A percentile compares a stretch with the other conserved stretches of the same genome.
These are phyloP conservation scores for Petrocephalus schoutedeni DNA, from an alignment of 2,797 vertebrate species.

Conservation along the genomic window DNA sequence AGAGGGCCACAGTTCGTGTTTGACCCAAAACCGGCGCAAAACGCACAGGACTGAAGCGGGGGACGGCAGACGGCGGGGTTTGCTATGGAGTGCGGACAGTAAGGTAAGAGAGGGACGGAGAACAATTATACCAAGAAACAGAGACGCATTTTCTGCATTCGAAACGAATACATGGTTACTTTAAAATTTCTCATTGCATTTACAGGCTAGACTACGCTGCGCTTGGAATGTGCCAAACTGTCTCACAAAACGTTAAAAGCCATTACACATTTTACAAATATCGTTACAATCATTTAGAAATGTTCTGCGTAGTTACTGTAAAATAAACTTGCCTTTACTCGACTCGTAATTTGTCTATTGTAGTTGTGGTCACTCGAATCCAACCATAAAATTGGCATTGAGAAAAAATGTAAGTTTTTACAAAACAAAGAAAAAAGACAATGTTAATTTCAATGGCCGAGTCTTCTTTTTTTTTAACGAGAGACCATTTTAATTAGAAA, in stretches of 20 bases:
- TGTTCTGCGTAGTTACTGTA: not conserved
- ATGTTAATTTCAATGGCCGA: not conserved
- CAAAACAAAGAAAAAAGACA: not conserved
- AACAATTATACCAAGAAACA: not conserved
- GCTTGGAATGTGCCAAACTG: constrained; percentile 8
- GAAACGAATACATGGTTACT: not conserved
- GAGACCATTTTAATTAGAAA: constrained; percentile 3
- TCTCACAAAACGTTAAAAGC: constrained; percentile 16
- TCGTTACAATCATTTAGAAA: constrained; percentile 8
- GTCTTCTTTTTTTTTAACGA: not conserved
- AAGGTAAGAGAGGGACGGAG: not conserved
- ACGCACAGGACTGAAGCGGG: not conserved
- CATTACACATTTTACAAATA: constrained; percentile 10
- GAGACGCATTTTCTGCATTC: constrained; percentile 3
- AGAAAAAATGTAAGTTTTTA: not conserved
- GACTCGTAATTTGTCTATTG: not conserved
- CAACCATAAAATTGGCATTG: constrained; percentile 3
- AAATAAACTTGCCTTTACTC: not conserved
- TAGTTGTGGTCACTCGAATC: not conserved
- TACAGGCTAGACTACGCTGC: not conserved
- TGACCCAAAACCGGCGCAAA: not conserved
- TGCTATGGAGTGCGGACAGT: not conserved
- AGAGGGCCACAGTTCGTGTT: not conserved
- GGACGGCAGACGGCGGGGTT: not conserved
- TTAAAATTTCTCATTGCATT: not conserved